Percentiles rank a stretch among this genome's conserved stretches.
Evolutionary conservation across 2,888 invertebrate species (phyloP).

Genomic region (Ormyrus labotus): DNA sequence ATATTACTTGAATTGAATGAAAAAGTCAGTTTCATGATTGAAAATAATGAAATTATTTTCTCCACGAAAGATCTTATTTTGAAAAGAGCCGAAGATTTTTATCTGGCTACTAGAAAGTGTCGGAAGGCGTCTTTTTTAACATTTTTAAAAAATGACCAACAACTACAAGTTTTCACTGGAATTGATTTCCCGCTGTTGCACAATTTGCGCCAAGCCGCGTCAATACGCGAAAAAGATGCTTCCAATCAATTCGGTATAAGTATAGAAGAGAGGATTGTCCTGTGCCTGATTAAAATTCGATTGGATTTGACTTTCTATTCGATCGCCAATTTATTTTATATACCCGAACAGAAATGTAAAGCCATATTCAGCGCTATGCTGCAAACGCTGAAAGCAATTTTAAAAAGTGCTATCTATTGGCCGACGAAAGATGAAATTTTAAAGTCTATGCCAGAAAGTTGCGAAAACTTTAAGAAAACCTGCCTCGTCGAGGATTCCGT

Average conservation of each 20-base stretch:
- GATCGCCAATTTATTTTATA: conserved; percentile 11
- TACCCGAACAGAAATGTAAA: not conserved
- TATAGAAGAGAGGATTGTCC: conserved; percentile 14
- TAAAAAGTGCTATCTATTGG: conserved; percentile 42
- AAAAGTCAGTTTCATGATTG: not conserved
- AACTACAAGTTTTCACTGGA: conserved; percentile 21
- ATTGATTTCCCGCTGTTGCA: conserved; percentile 3
- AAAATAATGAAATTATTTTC: conserved; percentile 7
- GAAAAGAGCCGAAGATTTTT: conserved; percentile 34
- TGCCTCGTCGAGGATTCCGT: not conserved
- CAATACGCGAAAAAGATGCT: not conserved
- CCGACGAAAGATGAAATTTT: conserved; percentile 19
- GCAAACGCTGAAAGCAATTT: not conserved
- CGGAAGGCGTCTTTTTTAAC: not conserved
- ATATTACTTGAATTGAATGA: conserved; percentile 34
- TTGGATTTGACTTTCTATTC: conserved; percentile 6
- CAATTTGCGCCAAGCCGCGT: conserved; percentile 4
- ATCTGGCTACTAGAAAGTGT: conserved; percentile 23
- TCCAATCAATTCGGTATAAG: not conserved
- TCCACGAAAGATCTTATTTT: conserved; percentile 19
- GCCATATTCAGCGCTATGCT: not conserved
- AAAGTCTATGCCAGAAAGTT: not conserved
- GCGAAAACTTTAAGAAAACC: conserved; percentile 19
- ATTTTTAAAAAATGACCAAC: conserved; percentile 11
- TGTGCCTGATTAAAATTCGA: conserved; percentile 28